Evolutionary conservation across 2,888 invertebrate genomes (phyloP), one percentile per base, ranked within the genome.

Genomic region (Malachius bipustulatus): DNA sequence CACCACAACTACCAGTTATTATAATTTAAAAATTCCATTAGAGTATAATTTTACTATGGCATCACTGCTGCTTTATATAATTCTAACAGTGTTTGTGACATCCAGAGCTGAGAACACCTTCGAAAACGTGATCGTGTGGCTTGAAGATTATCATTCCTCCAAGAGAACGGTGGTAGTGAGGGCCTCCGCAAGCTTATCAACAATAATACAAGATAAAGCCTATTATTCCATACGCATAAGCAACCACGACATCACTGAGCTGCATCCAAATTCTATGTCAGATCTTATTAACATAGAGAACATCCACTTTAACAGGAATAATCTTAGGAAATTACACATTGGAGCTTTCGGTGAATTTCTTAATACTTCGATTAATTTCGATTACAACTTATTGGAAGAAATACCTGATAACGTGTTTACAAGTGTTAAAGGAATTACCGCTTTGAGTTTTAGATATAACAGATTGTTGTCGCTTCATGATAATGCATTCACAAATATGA

Each of bases 71-170:
- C n/a, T n/a, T n/a, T n/a, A n/a, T n/a, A n/a, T n/a, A n/a, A n/a
- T n/a, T n/a, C n/a, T n/a, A n/a, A n/a, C n/a, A n/a, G n/a, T n/a
- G 24, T 19, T 19, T 19, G 6, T 19, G 24, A 19, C 24, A 19
- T 8, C n/a, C 6, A 19, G n/a, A 19, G 24, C 24, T 19, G 24
- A 19, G n/a, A n/a, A 19, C 6, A 19, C 24, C 6, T 19, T 19
- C n/a, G 24, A 8, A 19, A 19, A 19, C n/a, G 24, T 19, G n/a
- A n/a, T 19, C n/a, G 24, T 19, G 6, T n/a, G 6, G 6, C 6
- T 19, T 6, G 24, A 19, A 19, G 24, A 19, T 19, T n/a, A 8
- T 19, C 6, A 8, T 8, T n/a, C 24, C n/a, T 8, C 24, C 24
- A 19, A 19, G 6, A 19, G 24, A 19, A 8, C 24, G n/a, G n/a